Conservation (phyloP, 2,113 vertebrate species). For the Limanda limanda region DNA sequence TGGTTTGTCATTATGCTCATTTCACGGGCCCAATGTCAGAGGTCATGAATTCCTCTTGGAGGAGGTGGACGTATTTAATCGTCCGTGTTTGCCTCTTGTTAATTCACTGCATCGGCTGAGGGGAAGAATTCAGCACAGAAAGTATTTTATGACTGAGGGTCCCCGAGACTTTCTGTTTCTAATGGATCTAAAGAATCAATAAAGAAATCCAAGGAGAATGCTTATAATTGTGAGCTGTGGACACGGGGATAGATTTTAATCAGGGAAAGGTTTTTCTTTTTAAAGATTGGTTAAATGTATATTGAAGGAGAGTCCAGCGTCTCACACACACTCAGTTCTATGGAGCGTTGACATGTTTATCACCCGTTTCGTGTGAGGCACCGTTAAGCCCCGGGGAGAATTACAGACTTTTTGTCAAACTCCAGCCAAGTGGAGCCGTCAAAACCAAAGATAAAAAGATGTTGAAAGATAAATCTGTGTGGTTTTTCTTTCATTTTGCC, state of each 20-base stretch:
- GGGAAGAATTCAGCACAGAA: no score
- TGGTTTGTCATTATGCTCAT: slow-evolving; percentile 39
- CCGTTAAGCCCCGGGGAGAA: slow-evolving; percentile 21
- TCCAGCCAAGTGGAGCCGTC: slow-evolving; percentile 12
- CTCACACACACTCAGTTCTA: neutral
- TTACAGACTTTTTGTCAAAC: slow-evolving; percentile 1
- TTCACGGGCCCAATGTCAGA: slow-evolving; percentile 41
- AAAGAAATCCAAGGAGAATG: slow-evolving; percentile 35
- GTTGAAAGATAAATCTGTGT: slow-evolving; percentile 58
- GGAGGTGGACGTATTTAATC: slow-evolving; percentile 60
- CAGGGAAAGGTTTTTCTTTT: slow-evolving; percentile 33
- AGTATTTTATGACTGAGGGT: slow-evolving; percentile 35
- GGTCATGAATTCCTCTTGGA: slow-evolving; percentile 32
- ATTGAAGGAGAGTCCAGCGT: slow-evolving; percentile 48
- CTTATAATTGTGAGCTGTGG: slow-evolving; percentile 30
- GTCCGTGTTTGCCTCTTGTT: neutral
- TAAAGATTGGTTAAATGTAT: slow-evolving; percentile 33
- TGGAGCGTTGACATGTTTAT: slow-evolving; percentile 36
- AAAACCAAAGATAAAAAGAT: slow-evolving; percentile 41
- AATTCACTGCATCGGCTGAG: no score
- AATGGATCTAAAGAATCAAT: slow-evolving; percentile 2
- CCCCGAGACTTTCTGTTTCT: neutral
- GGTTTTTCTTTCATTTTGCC: slow-evolving; percentile 51
- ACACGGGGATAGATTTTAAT: slow-evolving; percentile 9
- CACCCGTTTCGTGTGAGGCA: slow-evolving; percentile 28